Conservation (phyloP, 1,140 invertebrate species). For the Spodoptera litura region DNA sequence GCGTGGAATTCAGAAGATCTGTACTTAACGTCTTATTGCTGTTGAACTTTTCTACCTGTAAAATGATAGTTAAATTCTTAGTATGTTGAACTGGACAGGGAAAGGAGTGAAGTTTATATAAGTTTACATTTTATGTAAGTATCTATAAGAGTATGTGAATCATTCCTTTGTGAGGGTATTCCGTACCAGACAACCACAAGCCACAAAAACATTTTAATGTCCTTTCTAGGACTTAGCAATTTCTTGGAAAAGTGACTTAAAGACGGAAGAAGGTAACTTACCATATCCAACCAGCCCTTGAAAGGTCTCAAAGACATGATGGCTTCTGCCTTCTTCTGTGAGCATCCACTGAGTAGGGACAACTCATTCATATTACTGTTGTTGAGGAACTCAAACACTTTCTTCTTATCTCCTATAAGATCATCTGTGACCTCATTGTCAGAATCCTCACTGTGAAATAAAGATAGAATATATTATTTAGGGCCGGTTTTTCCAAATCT, state of each 20-base stretch:
- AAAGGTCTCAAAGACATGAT: slow-evolving; percentile 90
- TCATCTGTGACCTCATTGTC: slow-evolving; percentile 90
- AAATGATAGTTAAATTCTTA: not conserved
- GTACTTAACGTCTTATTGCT: slow-evolving; percentile 89
- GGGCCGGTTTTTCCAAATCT: too few relatives aligned
- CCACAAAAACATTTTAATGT: too few relatives aligned
- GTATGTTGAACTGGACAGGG: not conserved
- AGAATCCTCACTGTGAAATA: slow-evolving; percentile 88
- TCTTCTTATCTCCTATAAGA: slow-evolving; percentile 89
- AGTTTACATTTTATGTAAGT: not conserved
- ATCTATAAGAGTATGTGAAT: too few relatives aligned
- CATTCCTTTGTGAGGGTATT: too few relatives aligned
- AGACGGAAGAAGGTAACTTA: slow-evolving; percentile 62
- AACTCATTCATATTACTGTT: slow-evolving; percentile 89
- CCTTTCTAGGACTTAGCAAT: too few relatives aligned
- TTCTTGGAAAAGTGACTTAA: too few relatives aligned
- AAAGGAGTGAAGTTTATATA: not conserved
- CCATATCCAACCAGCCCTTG: slow-evolving; percentile 90
- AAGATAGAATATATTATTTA: not conserved
- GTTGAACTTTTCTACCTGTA: slow-evolving; percentile 90
- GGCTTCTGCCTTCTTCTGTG: slow-evolving; percentile 90
- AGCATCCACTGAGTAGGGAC: slow-evolving; percentile 89
- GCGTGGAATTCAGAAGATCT: slow-evolving; percentile 90
- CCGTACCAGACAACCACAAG: too few relatives aligned
- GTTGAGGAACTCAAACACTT: slow-evolving; percentile 92